Conservation (phyloP, 2,113 vertebrate species). For the Colinus virginianus region DNA sequence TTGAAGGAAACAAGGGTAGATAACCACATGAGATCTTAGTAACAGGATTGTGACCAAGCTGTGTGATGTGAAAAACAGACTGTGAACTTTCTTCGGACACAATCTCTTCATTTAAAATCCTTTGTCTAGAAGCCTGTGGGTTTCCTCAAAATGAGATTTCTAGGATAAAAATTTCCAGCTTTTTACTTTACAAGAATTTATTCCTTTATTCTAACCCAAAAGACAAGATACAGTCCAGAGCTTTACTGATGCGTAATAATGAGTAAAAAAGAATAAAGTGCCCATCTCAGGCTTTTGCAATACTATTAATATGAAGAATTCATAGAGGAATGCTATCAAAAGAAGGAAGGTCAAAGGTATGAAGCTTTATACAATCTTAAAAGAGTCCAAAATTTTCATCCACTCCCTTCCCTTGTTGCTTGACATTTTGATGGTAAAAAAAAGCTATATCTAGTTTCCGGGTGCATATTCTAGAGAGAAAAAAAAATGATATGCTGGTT, state of each 20-base stretch:
- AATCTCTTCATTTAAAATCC: constrained; percentile 27
- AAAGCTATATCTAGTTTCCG: neutral
- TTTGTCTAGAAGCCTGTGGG: constrained; percentile 35
- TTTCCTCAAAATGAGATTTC: constrained; percentile 21
- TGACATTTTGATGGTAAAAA: constrained; percentile 1
- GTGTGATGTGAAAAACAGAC: neutral
- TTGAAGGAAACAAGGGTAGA: constrained; percentile 7
- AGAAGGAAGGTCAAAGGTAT: neutral
- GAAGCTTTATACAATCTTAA: constrained; percentile 19
- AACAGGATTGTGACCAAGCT: neutral
- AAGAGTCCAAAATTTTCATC: neutral
- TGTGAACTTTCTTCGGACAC: constrained; percentile 19
- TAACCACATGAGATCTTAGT: constrained; percentile 27
- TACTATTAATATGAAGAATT: constrained; percentile 25
- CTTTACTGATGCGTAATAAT: neutral
- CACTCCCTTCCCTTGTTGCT: neutral
- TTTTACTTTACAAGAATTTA: neutral
- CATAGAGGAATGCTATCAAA: neutral
- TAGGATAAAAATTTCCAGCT: neutral
- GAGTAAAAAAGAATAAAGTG: constrained; percentile 21
- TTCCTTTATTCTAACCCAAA: constrained; percentile 12
- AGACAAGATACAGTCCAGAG: neutral
- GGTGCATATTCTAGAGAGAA: neutral
- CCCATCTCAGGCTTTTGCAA: neutral
- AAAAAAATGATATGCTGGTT: neutral